Evolutionary conservation across 2,113 vertebrate genomes (phyloP), one percentile per base, ranked within the genome.

Genomic region (Crocuta crocuta): DNA sequence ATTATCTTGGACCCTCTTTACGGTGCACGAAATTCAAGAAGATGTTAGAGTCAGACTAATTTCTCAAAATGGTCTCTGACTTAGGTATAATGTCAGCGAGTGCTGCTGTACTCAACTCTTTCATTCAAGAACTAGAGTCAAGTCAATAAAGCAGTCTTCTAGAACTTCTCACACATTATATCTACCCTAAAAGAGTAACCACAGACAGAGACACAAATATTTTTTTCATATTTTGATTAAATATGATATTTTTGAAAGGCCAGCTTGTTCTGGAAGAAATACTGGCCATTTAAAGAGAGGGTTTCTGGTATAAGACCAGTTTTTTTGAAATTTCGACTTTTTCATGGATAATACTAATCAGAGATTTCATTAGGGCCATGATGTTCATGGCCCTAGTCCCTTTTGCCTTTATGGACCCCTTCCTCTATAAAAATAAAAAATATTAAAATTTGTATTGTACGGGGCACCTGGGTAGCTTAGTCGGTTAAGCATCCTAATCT

Each of bases 171-270:
- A 35, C 16, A 66, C 4, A 19, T 89, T 43, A 33, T 45, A 33
- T 87, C 24, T 2, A 45, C 23, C 53, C 33, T 33, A 50, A 66
- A 92, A 74, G 24, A 79, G 13, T 48, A 61, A 50, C 45, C 53
- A 24, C n/a, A 73, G 48, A 55, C 65, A 48, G 3, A 66, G n/a
- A 65, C 19, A 48, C 11, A 68, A 35, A 28, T n/a, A 74, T 82
- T 85, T 95, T 89, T 91, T 87, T 85, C 55, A 70, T 48, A 65
- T 55, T 93, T 83, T 94, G 17, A 58, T 95, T 90, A 65, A 97
- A 70, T 43, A 6, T 50, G 15, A 2, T 15, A 21, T 88, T 85
- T 91, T 96, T 58, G 10, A 68, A 96, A 89, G 12, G 1, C 55
- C 24, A 53, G 1, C 80, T 96, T 95, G 26, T 92, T 87, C 74